phyloP scores from a whole-genome alignment of 1,140 invertebrate species.

The Saccostrea cuccullata region DNA sequence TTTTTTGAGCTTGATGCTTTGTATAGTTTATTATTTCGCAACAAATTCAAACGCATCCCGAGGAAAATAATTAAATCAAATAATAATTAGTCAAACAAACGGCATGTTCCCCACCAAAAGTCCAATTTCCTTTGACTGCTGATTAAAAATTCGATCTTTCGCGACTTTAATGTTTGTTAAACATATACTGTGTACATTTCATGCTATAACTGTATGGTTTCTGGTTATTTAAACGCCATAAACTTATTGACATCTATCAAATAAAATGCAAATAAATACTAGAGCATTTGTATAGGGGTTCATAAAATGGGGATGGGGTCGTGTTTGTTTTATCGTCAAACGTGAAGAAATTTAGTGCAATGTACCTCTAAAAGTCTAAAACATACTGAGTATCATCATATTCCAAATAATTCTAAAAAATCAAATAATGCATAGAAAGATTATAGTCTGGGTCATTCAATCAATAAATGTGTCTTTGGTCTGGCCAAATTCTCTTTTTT shows the following conservation, averaged over 20 bases:
- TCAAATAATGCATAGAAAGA: too few relatives aligned
- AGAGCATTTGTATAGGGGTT: neutral
- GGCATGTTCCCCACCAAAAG: neutral
- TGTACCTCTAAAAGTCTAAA: too few relatives aligned
- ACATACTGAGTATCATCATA: too few relatives aligned
- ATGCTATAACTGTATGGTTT: neutral
- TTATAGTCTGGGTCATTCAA: too few relatives aligned
- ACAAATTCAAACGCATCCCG: neutral
- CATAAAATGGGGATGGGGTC: neutral
- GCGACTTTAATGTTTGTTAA: neutral
- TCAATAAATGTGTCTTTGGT: too few relatives aligned
- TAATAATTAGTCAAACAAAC: neutral
- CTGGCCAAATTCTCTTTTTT: too few relatives aligned
- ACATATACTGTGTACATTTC: neutral
- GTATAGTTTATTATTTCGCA: neutral
- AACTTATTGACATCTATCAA: neutral
- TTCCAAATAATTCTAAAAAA: too few relatives aligned
- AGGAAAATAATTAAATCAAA: neutral
- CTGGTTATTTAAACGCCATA: neutral
- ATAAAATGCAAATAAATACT: neutral
- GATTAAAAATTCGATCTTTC: slow-evolving; percentile 9
- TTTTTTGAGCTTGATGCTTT: too few relatives aligned
- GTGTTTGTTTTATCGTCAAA: too few relatives aligned
- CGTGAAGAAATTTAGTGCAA: too few relatives aligned
- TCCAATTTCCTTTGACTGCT: neutral